Base-by-base conservation (phyloP, 2,888 invertebrate genomes). In the Cheilosia soror region DNA sequence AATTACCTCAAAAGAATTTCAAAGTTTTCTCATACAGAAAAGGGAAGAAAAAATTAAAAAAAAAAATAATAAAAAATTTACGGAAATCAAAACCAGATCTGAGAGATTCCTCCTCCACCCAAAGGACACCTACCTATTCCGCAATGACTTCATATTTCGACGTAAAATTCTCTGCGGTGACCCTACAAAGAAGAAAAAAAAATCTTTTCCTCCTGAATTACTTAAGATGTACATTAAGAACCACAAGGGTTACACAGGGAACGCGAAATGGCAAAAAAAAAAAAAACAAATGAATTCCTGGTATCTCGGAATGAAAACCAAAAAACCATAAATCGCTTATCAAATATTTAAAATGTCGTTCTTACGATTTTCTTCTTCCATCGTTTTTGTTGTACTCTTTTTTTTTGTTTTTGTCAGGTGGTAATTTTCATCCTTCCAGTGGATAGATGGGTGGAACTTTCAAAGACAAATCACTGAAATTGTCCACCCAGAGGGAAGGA, bases 321-420 rank as follows among this genome's bases (percentile, higher is more conserved):
- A 63, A 20, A 82, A 81, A 60, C 55, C 81, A 76, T 76, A 76
- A 85, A 81, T 85, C 81, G 76, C 81, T 85, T 81, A 85, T 85
- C 62, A 85, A 85, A 85, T 81, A 85, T 85, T 85, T 76, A 85
- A 85, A 85, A 85, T 63, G 85, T 81, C 85, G 57, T 85, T 68
- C 76, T 71, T 72, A 77, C 69, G 68, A 72, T 81, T 77, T 15
- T 55, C 57, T 44, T 63, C 49, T 53, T 49, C 31, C 62, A 15
- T 40, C 29, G 27, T 29, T 27, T 40, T 13, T 44, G 11, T 40
- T 31, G 42, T 0, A 5, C 13, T 13, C 5, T 20, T 20, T 13
- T 15, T 9, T 15, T 7, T 4, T 7, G 4, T 9, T 37, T 42
- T 9, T 42, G 5, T 1, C 37, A 55, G 55, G 80, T 58, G 55